Base-by-base conservation (phyloP, 2,113 vertebrate species). In the Xiphophorus maculatus region DNA sequence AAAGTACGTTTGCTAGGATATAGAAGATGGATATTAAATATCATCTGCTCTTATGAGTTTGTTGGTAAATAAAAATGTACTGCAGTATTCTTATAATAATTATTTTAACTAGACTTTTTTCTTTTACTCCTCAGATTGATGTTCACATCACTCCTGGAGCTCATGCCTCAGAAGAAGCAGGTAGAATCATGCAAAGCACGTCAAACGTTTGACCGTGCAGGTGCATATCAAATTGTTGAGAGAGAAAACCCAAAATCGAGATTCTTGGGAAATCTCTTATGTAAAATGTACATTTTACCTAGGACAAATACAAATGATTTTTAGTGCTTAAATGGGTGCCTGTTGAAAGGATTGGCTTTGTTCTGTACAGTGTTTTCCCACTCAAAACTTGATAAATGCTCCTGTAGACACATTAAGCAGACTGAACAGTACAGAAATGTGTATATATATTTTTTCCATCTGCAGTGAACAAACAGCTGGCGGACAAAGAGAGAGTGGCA, bases 401-500 rank as follows among this genome's bases (percentile, higher is more conserved):
- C 35, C 35, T 3, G 37, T 70, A 37, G 32, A 37, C 10, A 25
- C 10, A 28, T 37, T 28, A 17, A 29, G 2, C 17, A 19, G 5
- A 62, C 29, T 62, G 13, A 12, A 22, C 25, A 19, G 5, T n/a
- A 25, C 51, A 58, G 22, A 19, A 29, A 40, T 35, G 11, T 2
- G 15, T 7, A 25, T 9, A 2, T 4, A 9, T 42, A 0, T 60
- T 1, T 6, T 22, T 71, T 44, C 42, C 35, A 5, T 66, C 28
- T 85, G 13, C 90, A 99, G 98, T 99, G 69, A 99, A 99, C 89
- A 99, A 99, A 84, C 98, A 99, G 87, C 95, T 99, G 14, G 97
- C 96, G 2, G 98, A 99, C 91, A 99, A 99, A 87, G 98, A 99
- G 80, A 91, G 98, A 51, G 98, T 99, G 40, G 98, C 98, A 6